Conservation (phyloP, 1,140 invertebrate genomes). For the Steinernema khuongi region DNA sequence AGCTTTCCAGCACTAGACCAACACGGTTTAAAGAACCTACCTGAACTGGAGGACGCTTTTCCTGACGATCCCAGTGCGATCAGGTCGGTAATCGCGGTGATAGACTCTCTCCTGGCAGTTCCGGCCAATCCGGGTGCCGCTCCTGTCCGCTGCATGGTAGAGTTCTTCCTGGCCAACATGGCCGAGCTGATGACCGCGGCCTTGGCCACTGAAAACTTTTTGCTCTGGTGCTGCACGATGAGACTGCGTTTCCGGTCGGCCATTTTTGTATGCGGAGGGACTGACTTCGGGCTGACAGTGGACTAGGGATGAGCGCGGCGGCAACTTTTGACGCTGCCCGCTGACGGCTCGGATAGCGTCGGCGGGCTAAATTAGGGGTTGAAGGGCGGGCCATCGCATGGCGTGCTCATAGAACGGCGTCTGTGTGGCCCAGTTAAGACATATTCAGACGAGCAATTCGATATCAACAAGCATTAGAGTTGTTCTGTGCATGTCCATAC, state of each 20-base stretch:
- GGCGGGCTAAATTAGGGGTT: conserved; percentile 10
- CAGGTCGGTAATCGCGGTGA: conserved; percentile 33
- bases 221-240: not conserved
- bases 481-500: conserved; percentile 3
- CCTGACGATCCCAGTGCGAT: conserved; percentile 25
- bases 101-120: conserved; percentile 25
- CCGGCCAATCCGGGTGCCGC: conserved; percentile 13
- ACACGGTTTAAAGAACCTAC: not conserved
- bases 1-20: not conserved
- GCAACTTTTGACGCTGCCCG: conserved; percentile 1
- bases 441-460: conserved; percentile 13
- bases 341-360: not conserved
- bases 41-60: conserved; percentile 21
- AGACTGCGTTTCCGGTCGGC: conserved; percentile 4
- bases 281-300: not conserved
- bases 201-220: conserved; percentile 42
- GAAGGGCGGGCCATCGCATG: conserved; percentile 9
- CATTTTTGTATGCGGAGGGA: not conserved
- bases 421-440: conserved; percentile 6
- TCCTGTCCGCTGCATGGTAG: conserved; percentile 22
- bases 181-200: conserved; percentile 44
- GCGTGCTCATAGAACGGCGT: not conserved
- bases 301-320: not conserved
- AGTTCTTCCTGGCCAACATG: conserved; percentile 42
- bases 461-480: conserved; percentile 15